Base-by-base conservation (phyloP, 2,113 vertebrate genomes). In the Psittacula cyanocephala region DNA sequence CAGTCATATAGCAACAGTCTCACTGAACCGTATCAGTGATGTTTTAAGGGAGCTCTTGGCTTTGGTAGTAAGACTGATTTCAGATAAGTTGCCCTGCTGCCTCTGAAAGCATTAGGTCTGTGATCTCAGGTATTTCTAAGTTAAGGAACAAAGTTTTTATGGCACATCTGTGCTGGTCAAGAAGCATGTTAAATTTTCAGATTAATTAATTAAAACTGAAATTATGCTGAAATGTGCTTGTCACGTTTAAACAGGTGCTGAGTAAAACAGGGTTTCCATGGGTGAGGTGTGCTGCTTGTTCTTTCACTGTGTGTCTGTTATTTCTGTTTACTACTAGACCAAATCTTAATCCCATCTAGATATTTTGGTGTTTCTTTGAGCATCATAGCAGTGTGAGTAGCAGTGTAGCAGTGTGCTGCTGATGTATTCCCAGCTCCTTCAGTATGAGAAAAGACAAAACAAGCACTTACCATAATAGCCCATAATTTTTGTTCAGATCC, bases 91-190 rank as follows among this genome's bases (percentile, higher is more conserved):
- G 52, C 84, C 49, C 76, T 95, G 57, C 87, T 94, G 93, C 74
- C 71, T 97, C 85, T 83, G 88, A 75, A 93, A 94, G 69, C 31
- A 3, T 72, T 96, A 89, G 33, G 62, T 97, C 81, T 97, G 37
- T 92, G 96, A 83, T 93, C 70, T 96, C 84, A 74, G 81, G 68
- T 89, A 93, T 97, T 96, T 95, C 94, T 91, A 96, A 97, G 93
- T 97, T 92, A 96, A 91, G 95, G 81, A 96, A 90, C 47, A 97
- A 98, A 98, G 97, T 98, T 98, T 91, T 96, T 94, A 72, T 97
- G 91, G 74, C 70, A 94, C 94, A 76, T 94, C 74, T 95, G 77
- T 91, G 93, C 80, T 97, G 68, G 9, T 60, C 89, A 93, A 89
- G 63, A 76, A 72, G 70, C 62, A 14, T 90, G 28, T 77, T 81